Percentiles rank a stretch among this genome's conserved stretches.
Conservation (phyloP, 2,113 vertebrate genomes). For the Apus apus region DNA sequence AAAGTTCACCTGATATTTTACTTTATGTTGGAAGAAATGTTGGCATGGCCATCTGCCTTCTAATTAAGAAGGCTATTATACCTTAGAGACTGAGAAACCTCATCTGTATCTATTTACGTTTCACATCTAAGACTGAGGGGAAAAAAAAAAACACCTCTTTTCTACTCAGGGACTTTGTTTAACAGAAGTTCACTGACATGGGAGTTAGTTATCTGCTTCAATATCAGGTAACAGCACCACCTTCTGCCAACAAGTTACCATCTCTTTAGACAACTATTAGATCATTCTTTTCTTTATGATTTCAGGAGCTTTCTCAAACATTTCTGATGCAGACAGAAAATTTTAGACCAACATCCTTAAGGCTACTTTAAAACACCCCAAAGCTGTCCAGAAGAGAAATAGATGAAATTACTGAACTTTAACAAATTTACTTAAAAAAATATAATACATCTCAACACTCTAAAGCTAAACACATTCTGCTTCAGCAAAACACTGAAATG, state of each 20-base stretch:
- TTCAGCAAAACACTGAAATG: background rate
- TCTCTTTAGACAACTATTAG: background rate
- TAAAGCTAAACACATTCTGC: background rate
- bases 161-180: background rate
- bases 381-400: background rate
- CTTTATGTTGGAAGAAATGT: background rate
- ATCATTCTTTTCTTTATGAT: background rate
- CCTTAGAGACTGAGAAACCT: background rate
- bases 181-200: background rate
- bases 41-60: background rate
- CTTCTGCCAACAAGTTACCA: constrained; percentile 60
- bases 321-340: background rate
- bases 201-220: constrained; percentile 40
- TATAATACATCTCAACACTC: background rate
- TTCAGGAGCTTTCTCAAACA: background rate
- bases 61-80: background rate
- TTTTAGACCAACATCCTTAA: background rate
- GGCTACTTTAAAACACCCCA: background rate
- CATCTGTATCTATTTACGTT: background rate
- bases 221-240: constrained; percentile 72
- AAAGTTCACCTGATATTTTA: background rate
- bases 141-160: background rate
- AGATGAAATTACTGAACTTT: background rate
- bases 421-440: background rate
- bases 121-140: background rate